Evolutionary conservation across 2,113 vertebrate species (phyloP), one percentile per base, ranked within the genome.

Genomic region (Nothoprocta pentlandii): DNA sequence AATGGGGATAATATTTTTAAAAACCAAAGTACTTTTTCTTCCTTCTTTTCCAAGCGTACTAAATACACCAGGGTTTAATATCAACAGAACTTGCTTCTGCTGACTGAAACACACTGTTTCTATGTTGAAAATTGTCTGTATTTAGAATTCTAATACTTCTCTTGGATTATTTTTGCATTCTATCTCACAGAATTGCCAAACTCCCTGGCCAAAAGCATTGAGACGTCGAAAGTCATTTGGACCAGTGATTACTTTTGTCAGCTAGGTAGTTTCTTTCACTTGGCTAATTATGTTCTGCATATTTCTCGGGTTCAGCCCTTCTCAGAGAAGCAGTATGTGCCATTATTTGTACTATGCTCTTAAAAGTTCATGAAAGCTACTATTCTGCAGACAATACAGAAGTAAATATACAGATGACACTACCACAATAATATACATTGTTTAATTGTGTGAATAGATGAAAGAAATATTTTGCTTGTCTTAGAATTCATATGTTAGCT

Each of bases 221-320:
- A 93, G 85, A 94, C 89, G 87, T 78, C 89, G 94, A 95, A 94
- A 95, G 96, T 97, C 95, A 82, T 91, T 95, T 95, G 80, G 92
- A 85, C 92, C 90, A 94, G 80, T 92, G 79, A 93, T 95, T 92
- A 73, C 76, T 96, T 94, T 90, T 92, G 89, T 93, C 92, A 95
- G 87, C 81, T 95, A 83, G 62, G 63, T 90, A 78, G 73, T 86
- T 94, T 90, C 87, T 94, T 96, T 94, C 87, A 82, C 85, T 91
- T 91, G 66, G 42, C 84, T 96, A 93, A 96, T 96, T 96, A 92
- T 77, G 87, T 84, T 91, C 75, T 59, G 69, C 85, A 69, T 93
- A 92, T 78, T 93, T 94, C 80, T 85, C 47, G 94, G 94, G 64
- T 64, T 87, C 80, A 86, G 87, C 23, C 32, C 82, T 36, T 86